Conservation (phyloP, 2,113 vertebrate species). For the Mastomys natalensis region DNA sequence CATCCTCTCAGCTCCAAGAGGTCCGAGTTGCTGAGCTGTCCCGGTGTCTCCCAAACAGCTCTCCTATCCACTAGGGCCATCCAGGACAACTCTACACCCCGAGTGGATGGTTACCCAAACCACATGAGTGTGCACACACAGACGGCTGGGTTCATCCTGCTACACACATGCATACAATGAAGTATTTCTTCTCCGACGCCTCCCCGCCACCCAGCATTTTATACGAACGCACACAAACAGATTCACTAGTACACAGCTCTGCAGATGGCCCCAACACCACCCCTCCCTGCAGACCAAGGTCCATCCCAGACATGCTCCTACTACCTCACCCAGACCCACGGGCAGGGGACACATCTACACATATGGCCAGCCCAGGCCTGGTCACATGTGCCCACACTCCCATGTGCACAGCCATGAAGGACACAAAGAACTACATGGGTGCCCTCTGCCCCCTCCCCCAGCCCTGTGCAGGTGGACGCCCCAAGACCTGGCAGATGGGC, state of each 20-base stretch:
- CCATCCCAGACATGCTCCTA: not conserved
- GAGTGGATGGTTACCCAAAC: not conserved
- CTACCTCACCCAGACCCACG: not conserved
- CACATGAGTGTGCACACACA: not conserved
- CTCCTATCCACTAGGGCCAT: too few species aligned
- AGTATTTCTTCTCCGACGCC: constrained; percentile 16
- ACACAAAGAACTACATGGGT: not conserved
- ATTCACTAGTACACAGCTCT: not conserved
- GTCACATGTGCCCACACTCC: not conserved
- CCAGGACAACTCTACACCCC: not conserved
- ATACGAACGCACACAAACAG: not conserved
- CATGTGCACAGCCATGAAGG: not conserved
- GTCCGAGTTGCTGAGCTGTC: not conserved
- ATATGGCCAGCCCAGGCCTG: not conserved
- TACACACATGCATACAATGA: not conserved
- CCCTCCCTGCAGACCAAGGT: not conserved
- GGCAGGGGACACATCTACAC: not conserved
- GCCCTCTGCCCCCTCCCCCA: not conserved
- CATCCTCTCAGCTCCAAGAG: not conserved
- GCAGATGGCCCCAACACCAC: not conserved
- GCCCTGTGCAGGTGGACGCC: not conserved
- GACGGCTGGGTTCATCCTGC: not conserved
- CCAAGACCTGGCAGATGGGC: not conserved
- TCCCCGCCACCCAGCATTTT: not conserved
- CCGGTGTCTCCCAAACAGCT: not conserved